Conservation (phyloP, 2,113 vertebrate species). For the Oreochromis aureus region DNA sequence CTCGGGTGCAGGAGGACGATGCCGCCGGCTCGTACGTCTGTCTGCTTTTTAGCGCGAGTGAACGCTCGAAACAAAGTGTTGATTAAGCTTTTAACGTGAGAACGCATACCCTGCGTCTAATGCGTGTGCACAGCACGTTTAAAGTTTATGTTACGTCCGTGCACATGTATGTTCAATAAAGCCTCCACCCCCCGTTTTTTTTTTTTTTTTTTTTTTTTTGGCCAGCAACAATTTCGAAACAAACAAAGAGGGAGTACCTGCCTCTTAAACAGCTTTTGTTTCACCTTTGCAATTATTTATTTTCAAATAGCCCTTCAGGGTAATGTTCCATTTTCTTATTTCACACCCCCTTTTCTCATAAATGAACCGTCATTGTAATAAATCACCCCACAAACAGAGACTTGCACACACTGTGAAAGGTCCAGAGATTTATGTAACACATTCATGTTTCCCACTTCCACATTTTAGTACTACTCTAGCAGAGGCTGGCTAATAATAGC, state of each 20-base stretch:
- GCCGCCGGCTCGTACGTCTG: background rate
- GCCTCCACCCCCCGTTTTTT: background rate
- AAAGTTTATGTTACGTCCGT: background rate
- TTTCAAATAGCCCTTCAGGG: constrained; percentile 99
- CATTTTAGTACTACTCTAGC: constrained; percentile 98
- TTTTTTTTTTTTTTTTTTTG: background rate
- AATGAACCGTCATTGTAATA: constrained; percentile 98
- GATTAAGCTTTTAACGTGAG: background rate
- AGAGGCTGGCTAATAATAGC: constrained; percentile 99
- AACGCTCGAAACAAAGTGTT: background rate
- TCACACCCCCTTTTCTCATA: constrained; percentile 98
- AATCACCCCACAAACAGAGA: constrained; percentile 99
- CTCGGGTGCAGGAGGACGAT: background rate
- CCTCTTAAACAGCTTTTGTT: constrained; percentile 91
- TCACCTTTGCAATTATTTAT: constrained; percentile 99
- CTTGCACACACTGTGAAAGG: constrained; percentile 94
- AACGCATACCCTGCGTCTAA: background rate
- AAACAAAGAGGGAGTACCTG: constrained; percentile 49
- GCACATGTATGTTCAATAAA: background rate
- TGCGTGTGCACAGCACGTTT: background rate
- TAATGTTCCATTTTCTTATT: constrained; percentile 99
- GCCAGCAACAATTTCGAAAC: constrained; percentile 76
- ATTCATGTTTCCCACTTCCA: constrained; percentile 99
- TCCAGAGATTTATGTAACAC: constrained; percentile 99
- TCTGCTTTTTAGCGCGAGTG: background rate